Conservation (phyloP, 2,797 vertebrate genomes). For the Sebastes miniatus region DNA sequence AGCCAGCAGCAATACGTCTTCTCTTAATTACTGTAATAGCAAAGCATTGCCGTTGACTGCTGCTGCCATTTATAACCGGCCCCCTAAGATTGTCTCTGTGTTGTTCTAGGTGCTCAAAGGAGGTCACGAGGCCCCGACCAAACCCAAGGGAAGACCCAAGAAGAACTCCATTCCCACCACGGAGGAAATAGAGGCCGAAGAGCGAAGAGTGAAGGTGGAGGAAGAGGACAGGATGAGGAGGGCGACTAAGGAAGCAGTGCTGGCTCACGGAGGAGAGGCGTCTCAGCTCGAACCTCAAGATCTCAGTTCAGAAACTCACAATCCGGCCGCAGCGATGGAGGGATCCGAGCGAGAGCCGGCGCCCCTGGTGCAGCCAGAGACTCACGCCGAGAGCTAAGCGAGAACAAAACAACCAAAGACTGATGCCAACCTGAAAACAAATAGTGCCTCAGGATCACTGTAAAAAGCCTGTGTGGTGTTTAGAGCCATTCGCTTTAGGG, state of each 20-base stretch:
- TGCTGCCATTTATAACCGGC: slow-evolving; percentile 66
- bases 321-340: slow-evolving; percentile 24
- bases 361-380: slow-evolving; percentile 67
- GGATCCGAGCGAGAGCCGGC: slow-evolving; percentile 51
- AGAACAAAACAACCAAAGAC: slow-evolving; percentile 69
- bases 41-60: slow-evolving; percentile 75
- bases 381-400: slow-evolving; percentile 74
- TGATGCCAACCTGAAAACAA: slow-evolving; percentile 68
- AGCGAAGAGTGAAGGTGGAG: slow-evolving; percentile 84
- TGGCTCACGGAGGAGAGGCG: slow-evolving; percentile 24
- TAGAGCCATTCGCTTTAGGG: slow-evolving; percentile 53
- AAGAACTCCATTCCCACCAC: slow-evolving; percentile 99
- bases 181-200: slow-evolving; percentile 96
- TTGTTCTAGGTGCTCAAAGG: slow-evolving; percentile 93
- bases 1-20: slow-evolving; percentile 77
- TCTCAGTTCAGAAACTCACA: slow-evolving; percentile 64
- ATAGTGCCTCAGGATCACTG: slow-evolving; percentile 77
- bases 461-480: slow-evolving; percentile 66
- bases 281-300: slow-evolving; percentile 73
- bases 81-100: slow-evolving; percentile 58
- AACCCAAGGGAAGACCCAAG: slow-evolving; percentile 98
- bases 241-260: background rate
- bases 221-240: slow-evolving; percentile 69
- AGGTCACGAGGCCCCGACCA: slow-evolving; percentile 96
- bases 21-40: slow-evolving; percentile 83